phyloP scores from a whole-genome alignment of 2,113 vertebrate genomes.

The Picathartes gymnocephalus region DNA sequence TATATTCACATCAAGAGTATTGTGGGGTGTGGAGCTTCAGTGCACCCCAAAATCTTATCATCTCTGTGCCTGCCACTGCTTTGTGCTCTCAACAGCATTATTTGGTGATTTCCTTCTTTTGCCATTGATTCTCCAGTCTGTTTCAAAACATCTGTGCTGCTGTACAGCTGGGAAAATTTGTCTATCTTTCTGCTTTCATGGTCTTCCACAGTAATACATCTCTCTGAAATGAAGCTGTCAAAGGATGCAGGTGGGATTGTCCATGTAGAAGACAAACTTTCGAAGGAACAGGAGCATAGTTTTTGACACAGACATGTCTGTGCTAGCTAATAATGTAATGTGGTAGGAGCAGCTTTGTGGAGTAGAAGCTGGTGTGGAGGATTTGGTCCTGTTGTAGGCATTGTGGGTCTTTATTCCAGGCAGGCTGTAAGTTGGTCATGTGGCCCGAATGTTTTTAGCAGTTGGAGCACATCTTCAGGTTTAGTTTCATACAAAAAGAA shows the following conservation, averaged over 20 bases:
- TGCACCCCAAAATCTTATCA: background rate
- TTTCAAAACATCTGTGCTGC: background rate
- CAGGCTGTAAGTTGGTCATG: background rate
- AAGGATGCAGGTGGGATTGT: background rate
- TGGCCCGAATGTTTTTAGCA: background rate
- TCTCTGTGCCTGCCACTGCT: background rate
- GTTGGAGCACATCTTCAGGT: background rate
- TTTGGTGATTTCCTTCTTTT: background rate
- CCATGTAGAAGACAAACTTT: background rate
- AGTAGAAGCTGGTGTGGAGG: background rate
- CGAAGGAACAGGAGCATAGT: background rate
- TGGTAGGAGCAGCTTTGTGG: background rate
- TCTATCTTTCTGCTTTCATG: background rate
- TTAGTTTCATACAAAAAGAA: background rate
- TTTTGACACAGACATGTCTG: background rate
- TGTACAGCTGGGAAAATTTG: background rate
- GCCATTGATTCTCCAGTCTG: background rate
- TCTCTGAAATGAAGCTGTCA: background rate
- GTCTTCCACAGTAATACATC: background rate
- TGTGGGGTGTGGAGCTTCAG: background rate
- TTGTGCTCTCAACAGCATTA: accelerated
- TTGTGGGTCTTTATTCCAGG: background rate
- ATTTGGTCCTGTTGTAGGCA: background rate
- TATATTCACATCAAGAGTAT: background rate
- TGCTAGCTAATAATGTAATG: background rate